Conservation (phyloP, 53 echinoderm and acorn worm genomes). For the Holothuria scabra region DNA sequence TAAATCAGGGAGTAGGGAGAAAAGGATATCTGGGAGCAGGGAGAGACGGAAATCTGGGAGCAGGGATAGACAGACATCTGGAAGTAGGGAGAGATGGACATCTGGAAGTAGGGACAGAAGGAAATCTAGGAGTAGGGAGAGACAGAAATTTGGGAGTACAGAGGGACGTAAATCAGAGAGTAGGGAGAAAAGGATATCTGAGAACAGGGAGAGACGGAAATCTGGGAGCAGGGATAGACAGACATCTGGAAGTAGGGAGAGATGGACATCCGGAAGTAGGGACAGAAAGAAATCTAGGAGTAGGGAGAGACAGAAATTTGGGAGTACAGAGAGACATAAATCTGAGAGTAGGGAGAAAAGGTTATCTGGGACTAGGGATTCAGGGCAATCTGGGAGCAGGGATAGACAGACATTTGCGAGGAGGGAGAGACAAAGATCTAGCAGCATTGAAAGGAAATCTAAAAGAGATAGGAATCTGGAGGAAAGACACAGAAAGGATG, state of each 20-base stretch:
- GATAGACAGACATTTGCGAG: not conserved
- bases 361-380: not conserved
- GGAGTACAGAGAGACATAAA: not conserved
- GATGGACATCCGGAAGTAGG: conserved; percentile 10
- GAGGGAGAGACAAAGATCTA: conserved; percentile 21
- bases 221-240: not conserved
- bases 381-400: not conserved
- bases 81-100: not conserved
- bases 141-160: not conserved
- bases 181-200: not conserved
- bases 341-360: not conserved
- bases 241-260: not conserved
- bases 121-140: not conserved
- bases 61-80: not conserved
- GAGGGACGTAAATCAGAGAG: not conserved
- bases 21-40: not conserved
- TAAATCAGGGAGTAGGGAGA: conserved; percentile 2
- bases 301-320: not conserved
- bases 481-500: conserved; percentile 7
- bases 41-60: conserved; percentile 3
- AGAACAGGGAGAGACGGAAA: conserved; percentile 2
- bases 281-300: not conserved
- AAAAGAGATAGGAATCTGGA: not conserved
- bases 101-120: conserved; percentile 5
- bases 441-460: not conserved